Conservation (phyloP, 2,113 vertebrate genomes). For the Dinomys branickii region DNA sequence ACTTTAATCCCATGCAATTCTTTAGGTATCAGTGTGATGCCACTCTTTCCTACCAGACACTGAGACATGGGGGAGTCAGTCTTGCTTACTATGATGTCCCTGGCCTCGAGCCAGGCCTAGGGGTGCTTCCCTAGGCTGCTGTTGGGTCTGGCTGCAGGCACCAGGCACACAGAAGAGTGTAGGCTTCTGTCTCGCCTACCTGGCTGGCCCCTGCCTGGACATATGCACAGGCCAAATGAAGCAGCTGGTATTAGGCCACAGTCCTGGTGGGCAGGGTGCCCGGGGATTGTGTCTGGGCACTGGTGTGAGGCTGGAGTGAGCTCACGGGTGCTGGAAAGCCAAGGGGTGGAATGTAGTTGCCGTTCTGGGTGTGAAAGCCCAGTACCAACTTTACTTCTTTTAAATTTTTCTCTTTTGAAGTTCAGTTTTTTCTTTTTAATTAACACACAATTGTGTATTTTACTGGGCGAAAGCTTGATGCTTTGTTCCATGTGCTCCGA, state of each 20-base stretch:
- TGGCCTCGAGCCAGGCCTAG: background rate
- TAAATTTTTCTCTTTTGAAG: too few relatives aligned
- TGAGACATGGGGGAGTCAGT: background rate
- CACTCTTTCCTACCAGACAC: background rate
- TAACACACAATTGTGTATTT: background rate
- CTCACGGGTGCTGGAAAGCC: rapidly evolving
- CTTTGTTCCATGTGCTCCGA: background rate
- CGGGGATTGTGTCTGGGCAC: rapidly evolving
- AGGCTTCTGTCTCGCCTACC: background rate
- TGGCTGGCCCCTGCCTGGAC: too few relatives aligned
- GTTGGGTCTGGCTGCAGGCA: background rate
- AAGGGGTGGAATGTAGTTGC: background rate
- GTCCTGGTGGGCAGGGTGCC: background rate
- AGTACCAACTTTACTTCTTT: background rate
- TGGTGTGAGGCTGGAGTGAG: rapidly evolving
- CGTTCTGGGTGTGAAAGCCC: rapidly evolving
- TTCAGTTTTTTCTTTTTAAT: background rate
- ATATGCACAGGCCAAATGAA: rapidly evolving
- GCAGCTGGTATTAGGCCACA: rapidly evolving
- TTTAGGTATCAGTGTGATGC: background rate
- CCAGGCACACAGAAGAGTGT: background rate
- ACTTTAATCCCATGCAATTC: background rate
- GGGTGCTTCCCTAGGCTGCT: background rate
- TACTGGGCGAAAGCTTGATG: too few relatives aligned
- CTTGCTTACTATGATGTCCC: background rate